Base-by-base conservation (phyloP, 53 echinoderm and acorn worm genomes). In the Luidia sarsii region DNA sequence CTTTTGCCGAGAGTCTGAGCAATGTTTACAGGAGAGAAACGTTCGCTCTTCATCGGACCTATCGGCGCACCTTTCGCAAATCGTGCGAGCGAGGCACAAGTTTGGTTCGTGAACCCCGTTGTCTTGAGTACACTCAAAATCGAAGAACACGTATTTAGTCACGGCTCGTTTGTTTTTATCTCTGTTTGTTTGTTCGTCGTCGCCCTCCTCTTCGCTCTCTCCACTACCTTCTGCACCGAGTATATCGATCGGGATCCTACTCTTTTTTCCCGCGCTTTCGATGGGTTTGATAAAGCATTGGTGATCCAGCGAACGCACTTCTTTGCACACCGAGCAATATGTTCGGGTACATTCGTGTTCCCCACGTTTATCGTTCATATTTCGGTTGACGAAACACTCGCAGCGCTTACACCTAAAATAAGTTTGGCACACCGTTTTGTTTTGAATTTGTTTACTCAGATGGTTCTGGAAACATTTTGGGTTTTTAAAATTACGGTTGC, bases 81-180 rank as follows among this genome's bases (percentile, higher is more conserved):
- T 53, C 24, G 21, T 6, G 36, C 19, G 41, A 2, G 82, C 82
- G 2, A 82, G 55, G 57, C 82, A 82, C 9, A 68, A 33, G 34
- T 82, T 82, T 24, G 82, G 82, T 30, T 35, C 60, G 64, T 80
- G 80, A 45, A 63, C 63, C 19, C 63, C 49, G 31, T 16, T 33
- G 32, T 80, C 80, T 0, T 82, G 68, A n/a, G 37, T 67, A 41
- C 82, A 82, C 51, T 82, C 68, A 68, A 68, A 68, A 25, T 82
- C 82, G 36, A 51, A 82, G 24, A 82, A 82, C 16, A 80, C 63
- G 29, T 63, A 80, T 64, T 29, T 64, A 1, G 64, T 36, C 0
- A 32, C 33, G 19, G 48, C 23, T 33, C 38, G 0, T 60, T 21
- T 32, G 18, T 36, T 33, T 16, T 52, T 16, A 9, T 33, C 35